Percentiles rank a stretch among this genome's conserved stretches.
Conservation (phyloP, 2,888 invertebrate genomes). For the Orthosia gothica region DNA sequence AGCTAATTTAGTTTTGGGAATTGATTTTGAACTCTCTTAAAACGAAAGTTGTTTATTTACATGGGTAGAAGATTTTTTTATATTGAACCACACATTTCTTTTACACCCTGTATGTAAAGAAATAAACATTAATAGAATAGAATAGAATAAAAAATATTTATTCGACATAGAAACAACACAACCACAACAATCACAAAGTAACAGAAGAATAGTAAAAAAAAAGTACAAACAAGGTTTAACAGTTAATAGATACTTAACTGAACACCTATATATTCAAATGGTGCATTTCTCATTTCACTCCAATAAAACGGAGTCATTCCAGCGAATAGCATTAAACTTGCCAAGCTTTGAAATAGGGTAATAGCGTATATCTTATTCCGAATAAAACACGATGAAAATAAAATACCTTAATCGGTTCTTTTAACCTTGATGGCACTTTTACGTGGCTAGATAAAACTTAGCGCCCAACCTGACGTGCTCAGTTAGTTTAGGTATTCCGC, state of each 20-base stretch:
- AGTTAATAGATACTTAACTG: background rate
- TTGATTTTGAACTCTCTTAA: too few species aligned
- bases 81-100: too few species aligned
- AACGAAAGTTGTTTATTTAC: too few species aligned
- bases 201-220: too few species aligned
- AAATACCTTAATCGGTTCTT: slow-evolving; percentile 14
- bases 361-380: slow-evolving; percentile 10
- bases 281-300: slow-evolving; percentile 11
- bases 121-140: background rate
- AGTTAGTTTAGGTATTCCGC: slow-evolving; percentile 10
- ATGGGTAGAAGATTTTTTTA: too few species aligned
- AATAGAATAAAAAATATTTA: too few species aligned
- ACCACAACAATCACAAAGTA: too few species aligned
- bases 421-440: slow-evolving; percentile 24
- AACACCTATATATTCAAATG: background rate
- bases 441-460: slow-evolving; percentile 17
- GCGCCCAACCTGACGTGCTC: background rate
- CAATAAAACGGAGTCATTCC: background rate
- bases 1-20: too few species aligned
- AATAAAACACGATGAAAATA: slow-evolving; percentile 33
- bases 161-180: too few species aligned
- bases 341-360: slow-evolving; percentile 5
- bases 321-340: slow-evolving; percentile 10
- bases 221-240: too few species aligned
- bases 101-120: too few species aligned